Evolutionary conservation across 1,140 invertebrate genomes (phyloP).

Genomic region (Psix sp.): DNA sequence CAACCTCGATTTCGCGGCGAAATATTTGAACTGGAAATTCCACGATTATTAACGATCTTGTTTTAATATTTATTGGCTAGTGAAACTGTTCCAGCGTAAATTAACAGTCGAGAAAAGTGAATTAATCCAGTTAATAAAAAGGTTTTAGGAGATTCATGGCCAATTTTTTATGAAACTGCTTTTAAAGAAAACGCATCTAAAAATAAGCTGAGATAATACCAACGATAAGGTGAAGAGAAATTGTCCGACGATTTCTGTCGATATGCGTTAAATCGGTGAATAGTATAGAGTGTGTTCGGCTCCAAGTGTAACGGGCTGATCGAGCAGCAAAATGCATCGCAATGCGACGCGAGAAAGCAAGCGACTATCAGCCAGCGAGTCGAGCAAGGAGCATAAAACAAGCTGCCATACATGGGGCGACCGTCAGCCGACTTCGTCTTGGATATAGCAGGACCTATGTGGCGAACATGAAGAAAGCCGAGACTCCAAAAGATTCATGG

Average conservation of each 20-base stretch:
- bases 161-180: too few species aligned
- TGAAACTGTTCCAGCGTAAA: too few species aligned
- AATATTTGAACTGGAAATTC: conserved; percentile 39
- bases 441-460: conserved; percentile 69
- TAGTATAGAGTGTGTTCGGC: conserved; percentile 68
- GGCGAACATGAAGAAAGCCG: conserved; percentile 47
- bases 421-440: conserved; percentile 73
- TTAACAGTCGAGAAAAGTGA: too few species aligned
- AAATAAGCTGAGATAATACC: neutral
- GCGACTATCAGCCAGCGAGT: conserved; percentile 29
- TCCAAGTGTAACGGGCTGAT: conserved; percentile 60
- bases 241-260: conserved; percentile 29
- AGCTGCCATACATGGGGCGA: conserved; percentile 78
- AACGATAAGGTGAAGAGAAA: conserved; percentile 12
- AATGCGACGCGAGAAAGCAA: conserved; percentile 64
- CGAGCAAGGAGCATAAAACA: conserved; percentile 72
- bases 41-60: conserved; percentile 23
- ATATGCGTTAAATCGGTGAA: conserved; percentile 59
- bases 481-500: conserved; percentile 55
- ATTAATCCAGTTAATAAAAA: too few species aligned
- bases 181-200: too few species aligned
- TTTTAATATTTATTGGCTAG: conserved; percentile 30
- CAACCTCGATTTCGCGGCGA: conserved; percentile 54
- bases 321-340: conserved; percentile 61
- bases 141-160: neutral